Percentiles rank a stretch among this genome's conserved stretches.
Conservation (phyloP, 2,113 vertebrate species). For the Siphamia tubifer region DNA sequence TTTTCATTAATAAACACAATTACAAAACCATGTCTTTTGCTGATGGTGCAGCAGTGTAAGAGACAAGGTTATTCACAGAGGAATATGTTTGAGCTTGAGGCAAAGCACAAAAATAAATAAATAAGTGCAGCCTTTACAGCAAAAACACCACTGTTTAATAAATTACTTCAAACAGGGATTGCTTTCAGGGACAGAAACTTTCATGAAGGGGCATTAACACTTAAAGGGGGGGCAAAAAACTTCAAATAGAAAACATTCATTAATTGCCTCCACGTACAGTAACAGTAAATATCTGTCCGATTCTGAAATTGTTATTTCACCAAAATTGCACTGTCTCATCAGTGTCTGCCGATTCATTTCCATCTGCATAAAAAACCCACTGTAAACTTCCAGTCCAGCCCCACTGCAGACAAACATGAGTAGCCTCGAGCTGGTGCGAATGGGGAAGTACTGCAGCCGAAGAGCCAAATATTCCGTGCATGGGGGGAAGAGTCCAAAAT, state of each 20-base stretch:
- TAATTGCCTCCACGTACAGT: too few species aligned
- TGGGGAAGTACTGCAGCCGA: too few species aligned
- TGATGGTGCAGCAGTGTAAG: constrained; percentile 22
- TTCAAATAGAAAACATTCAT: neutral
- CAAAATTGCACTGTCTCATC: too few species aligned
- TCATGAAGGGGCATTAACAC: constrained; percentile 3
- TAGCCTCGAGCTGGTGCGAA: too few species aligned
- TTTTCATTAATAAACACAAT: constrained; percentile 62
- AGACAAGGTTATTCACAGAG: constrained; percentile 28
- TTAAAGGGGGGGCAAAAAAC: neutral
- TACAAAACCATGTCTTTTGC: constrained; percentile 39
- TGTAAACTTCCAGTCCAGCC: too few species aligned
- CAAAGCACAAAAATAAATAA: neutral
- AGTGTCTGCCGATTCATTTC: too few species aligned
- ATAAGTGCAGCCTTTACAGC: constrained; percentile 16
- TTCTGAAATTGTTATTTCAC: too few species aligned
- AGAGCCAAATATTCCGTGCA: too few species aligned
- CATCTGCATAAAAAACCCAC: too few species aligned
- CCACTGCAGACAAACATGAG: too few species aligned
- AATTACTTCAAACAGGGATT: constrained; percentile 17
- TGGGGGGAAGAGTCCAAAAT: too few species aligned
- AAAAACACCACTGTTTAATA: constrained; percentile 47
- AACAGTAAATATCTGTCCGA: too few species aligned
- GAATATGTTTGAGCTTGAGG: constrained; percentile 13
- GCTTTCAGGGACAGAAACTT: constrained; percentile 6